Conservation (phyloP, 2,113 vertebrate genomes). For the Abramis brama region DNA sequence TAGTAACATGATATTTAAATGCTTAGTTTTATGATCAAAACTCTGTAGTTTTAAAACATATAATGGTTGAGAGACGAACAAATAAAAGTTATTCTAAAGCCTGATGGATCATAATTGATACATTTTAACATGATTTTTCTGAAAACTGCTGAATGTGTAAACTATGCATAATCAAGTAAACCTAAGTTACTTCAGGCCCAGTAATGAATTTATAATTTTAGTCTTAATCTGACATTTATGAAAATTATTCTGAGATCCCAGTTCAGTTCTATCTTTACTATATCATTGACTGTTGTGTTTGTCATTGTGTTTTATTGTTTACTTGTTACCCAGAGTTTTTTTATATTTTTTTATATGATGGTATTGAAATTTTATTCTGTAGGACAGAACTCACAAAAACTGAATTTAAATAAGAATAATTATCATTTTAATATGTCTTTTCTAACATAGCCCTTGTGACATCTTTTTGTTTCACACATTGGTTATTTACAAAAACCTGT, state of each 20-base stretch:
- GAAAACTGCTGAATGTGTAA: too few species aligned
- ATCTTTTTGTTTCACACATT: background rate
- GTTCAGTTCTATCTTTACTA: background rate
- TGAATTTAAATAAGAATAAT: background rate
- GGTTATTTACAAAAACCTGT: background rate
- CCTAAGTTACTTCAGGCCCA: too few species aligned
- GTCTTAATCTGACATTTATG: too few species aligned
- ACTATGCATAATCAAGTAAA: too few species aligned
- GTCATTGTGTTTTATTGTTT: background rate
- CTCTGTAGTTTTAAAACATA: too few species aligned
- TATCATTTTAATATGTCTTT: background rate
- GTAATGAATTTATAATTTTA: too few species aligned
- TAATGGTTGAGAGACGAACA: too few species aligned
- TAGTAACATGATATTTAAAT: too few species aligned
- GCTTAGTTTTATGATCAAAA: too few species aligned
- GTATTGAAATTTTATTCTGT: background rate
- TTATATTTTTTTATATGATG: background rate
- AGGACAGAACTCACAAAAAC: background rate
- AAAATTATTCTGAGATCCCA: background rate
- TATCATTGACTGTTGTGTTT: background rate
- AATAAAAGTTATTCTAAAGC: too few species aligned
- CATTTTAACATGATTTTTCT: too few species aligned
- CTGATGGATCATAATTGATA: too few species aligned
- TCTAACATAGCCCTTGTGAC: background rate
- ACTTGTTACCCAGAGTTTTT: background rate